phyloP scores from a whole-genome alignment of 2,888 invertebrate species.

The Mystacides longicornis region DNA sequence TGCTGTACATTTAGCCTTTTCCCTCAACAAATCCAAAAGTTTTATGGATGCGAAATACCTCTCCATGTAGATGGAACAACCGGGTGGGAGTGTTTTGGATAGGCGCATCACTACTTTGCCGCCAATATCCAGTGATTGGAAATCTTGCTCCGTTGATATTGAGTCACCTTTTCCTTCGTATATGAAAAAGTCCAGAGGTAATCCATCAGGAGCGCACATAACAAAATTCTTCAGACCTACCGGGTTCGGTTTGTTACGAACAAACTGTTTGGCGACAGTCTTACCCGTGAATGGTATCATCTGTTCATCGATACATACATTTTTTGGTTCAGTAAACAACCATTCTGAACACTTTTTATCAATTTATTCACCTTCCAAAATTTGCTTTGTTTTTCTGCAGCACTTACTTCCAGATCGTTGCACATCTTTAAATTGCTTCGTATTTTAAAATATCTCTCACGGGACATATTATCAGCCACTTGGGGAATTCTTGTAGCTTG shows the following conservation, averaged over 20 bases:
- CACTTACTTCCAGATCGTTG: not conserved
- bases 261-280: not conserved
- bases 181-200: not conserved
- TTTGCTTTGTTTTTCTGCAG: not conserved
- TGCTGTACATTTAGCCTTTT: not conserved
- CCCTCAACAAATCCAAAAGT: not conserved
- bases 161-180: constrained; percentile 1
- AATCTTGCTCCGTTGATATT: not conserved
- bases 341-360: not conserved
- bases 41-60: not conserved
- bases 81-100: not conserved
- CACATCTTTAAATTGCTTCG: not conserved
- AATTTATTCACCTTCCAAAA: not conserved
- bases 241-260: not conserved
- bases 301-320: not conserved
- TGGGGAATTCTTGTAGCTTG: not conserved
- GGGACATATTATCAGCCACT: not conserved
- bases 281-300: not conserved
- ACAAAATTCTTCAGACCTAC: not conserved
- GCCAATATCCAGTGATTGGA: not conserved
- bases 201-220: not conserved
- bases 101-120: not conserved
- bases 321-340: constrained; percentile 2
- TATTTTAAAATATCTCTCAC: constrained; percentile 1
- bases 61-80: not conserved